A percentile compares a stretch with the other conserved stretches of the same genome.
phyloP scores from a whole-genome alignment of 2,888 invertebrate genomes.

The Pyrochroa serraticornis region DNA sequence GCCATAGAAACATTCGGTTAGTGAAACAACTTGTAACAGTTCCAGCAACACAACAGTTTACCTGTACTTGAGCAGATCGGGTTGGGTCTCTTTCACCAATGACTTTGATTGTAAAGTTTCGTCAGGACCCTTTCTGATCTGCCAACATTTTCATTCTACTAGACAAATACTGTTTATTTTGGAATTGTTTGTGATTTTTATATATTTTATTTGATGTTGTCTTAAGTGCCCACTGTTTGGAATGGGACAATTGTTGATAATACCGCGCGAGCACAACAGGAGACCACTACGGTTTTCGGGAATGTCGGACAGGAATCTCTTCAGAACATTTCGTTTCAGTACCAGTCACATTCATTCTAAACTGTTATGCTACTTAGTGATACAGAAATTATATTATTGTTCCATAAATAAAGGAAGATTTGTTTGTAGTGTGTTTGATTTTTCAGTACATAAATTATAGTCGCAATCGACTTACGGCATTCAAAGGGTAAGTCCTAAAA shows the following conservation, averaged over 20 bases:
- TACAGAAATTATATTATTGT: conserved; percentile 49
- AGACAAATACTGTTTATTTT: conserved; percentile 8
- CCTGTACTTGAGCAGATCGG: conserved; percentile 16
- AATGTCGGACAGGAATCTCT: conserved; percentile 7
- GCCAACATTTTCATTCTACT: conserved; percentile 10
- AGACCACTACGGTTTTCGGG: no score
- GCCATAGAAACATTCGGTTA: conserved; percentile 45
- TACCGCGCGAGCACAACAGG: not conserved
- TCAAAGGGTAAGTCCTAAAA: no score
- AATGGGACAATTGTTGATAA: conserved; percentile 21
- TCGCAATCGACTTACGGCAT: no score
- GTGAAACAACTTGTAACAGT: conserved; percentile 35
- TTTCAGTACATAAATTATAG: not conserved
- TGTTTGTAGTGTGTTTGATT: conserved; percentile 35
- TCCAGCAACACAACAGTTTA: conserved; percentile 23
- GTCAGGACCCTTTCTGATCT: conserved; percentile 20
- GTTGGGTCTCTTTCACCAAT: conserved; percentile 14
- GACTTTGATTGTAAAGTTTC: not conserved
- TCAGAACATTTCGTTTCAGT: conserved; percentile 9
- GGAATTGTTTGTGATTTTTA: conserved; percentile 22
- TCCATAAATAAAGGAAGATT: conserved; percentile 48
- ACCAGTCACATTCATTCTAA: conserved; percentile 28
- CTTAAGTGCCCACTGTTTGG: conserved; percentile 21
- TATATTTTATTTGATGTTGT: conserved; percentile 29
- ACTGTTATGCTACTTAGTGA: conserved; percentile 47